These are phyloP conservation scores for Selene dorsalis DNA, from an alignment of 2,797 vertebrate genomes.

Conservation along the genomic window DNA sequence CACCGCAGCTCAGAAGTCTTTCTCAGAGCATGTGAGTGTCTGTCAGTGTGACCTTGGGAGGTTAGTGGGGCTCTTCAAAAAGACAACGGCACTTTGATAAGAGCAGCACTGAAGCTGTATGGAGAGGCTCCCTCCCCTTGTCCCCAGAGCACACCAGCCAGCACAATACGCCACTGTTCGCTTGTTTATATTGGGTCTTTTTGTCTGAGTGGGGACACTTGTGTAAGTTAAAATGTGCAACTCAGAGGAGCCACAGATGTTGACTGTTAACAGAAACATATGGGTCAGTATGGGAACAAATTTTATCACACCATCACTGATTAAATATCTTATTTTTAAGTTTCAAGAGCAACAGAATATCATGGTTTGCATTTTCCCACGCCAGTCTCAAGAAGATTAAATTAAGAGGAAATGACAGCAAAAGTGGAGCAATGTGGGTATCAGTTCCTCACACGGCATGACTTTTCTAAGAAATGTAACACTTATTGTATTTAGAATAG, in stretches of 20 bases:
- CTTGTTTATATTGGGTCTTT: conserved; percentile 32
- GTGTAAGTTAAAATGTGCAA: neutral
- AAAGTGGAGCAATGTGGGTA: neutral
- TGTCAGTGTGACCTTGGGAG: conserved; percentile 49
- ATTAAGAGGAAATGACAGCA: neutral
- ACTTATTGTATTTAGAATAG: no score
- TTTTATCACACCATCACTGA: neutral
- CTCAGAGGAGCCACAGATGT: neutral
- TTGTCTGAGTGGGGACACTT: conserved; percentile 32
- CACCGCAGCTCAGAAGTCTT: conserved; percentile 18
- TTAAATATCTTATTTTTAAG: neutral
- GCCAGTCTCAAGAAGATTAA: neutral
- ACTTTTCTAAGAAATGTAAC: no score
- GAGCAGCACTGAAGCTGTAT: conserved; percentile 39
- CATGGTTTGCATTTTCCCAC: neutral
- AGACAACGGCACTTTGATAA: conserved; percentile 62
- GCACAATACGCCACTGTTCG: conserved; percentile 62
- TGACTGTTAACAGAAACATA: neutral
- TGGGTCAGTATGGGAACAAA: neutral
- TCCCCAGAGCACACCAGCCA: conserved; percentile 6
- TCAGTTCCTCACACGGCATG: neutral
- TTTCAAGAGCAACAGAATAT: no score
- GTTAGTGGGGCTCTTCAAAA: conserved; percentile 51
- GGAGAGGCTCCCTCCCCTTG: conserved; percentile 19
- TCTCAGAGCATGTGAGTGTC: conserved; percentile 11